Evolutionary conservation across 2,888 invertebrate genomes (phyloP), one percentile per base, ranked within the genome.

Genomic region (Drosophila affinis): DNA sequence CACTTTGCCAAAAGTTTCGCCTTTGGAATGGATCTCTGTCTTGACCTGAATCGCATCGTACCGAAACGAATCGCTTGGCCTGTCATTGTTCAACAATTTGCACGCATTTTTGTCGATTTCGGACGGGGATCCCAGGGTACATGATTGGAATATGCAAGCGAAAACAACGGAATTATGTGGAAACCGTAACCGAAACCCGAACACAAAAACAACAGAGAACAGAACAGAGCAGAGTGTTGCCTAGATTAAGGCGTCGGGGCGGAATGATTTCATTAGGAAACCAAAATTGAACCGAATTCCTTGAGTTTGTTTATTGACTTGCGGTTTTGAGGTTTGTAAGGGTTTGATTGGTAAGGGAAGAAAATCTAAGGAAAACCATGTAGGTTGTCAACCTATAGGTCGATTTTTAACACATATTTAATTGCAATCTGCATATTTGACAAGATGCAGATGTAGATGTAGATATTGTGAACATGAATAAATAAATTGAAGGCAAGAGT

Each of bases 1-100:
- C 82, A 84, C 72, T 81, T 81, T 63, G 69, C 12, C 9, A 18
- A 10, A 49, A 29, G 17, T 70, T 58, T 55, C 51, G 21, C 39
- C 14, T 0, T 9, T 9, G 17, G 18, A 17, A 49, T 49, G 48
- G 18, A 48, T 44, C 63, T 53, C 27, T 39, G 53, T 29, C 47
- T 65, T 47, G 47, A 7, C 39, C 39, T 3, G 14, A 54, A 34
- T 39, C 68, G 48, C 29, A 48, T 39, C 68, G 48, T 39, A 48
- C 51, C 45, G 14, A 34, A 34, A 29, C 64, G 48, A 60, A 48
- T 69, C 45, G 67, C 45, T 57, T 57, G 71, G 57, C 44, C 58
- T 32, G 54, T 58, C 71, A 72, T 72, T 72, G 55, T 46, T 51
- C 21, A 24, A 73, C 46, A 55, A 73, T 63, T 72, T 68, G 54